phyloP scores from a whole-genome alignment of 1,140 invertebrate species.

The Hycleus phaleratus region DNA sequence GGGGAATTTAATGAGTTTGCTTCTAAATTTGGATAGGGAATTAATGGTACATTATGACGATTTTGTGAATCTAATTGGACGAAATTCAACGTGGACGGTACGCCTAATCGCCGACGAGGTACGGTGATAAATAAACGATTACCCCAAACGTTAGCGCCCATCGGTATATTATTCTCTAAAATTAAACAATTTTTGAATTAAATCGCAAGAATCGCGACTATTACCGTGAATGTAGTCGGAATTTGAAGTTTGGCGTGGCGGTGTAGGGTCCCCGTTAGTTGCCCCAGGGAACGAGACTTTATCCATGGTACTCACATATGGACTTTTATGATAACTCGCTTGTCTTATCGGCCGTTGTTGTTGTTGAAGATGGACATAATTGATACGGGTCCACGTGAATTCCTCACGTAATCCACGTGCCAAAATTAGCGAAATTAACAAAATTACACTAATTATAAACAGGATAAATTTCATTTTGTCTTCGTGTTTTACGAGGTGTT shows the following conservation, averaged over 20 bases:
- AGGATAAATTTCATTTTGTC: background rate
- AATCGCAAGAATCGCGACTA: background rate
- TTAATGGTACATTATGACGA: conserved; percentile 42
- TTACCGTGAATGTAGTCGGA: conserved; percentile 4
- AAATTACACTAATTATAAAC: background rate
- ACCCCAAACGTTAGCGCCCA: conserved; percentile 57
- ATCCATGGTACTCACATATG: background rate
- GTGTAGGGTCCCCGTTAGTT: background rate
- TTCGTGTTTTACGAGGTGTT: no score
- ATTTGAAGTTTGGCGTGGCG: background rate
- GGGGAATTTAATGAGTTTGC: conserved; percentile 43
- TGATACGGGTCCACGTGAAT: conserved; percentile 36
- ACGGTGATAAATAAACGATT: conserved; percentile 65
- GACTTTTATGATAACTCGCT: background rate
- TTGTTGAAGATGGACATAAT: conserved; percentile 25
- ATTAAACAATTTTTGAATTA: background rate
- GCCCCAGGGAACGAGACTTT: background rate
- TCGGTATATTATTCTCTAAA: conserved; percentile 62
- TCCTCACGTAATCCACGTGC: conserved; percentile 23
- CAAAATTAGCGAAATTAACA: background rate
- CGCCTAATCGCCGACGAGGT: conserved; percentile 55
- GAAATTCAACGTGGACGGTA: conserved; percentile 63
- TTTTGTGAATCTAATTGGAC: conserved; percentile 43
- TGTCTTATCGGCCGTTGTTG: background rate
- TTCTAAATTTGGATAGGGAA: conserved; percentile 55